A percentile compares a stretch with the other conserved stretches of the same genome.
These are phyloP conservation scores for Chironomus tepperi DNA, from an alignment of 1,140 invertebrate genomes.

Conservation along the genomic window DNA sequence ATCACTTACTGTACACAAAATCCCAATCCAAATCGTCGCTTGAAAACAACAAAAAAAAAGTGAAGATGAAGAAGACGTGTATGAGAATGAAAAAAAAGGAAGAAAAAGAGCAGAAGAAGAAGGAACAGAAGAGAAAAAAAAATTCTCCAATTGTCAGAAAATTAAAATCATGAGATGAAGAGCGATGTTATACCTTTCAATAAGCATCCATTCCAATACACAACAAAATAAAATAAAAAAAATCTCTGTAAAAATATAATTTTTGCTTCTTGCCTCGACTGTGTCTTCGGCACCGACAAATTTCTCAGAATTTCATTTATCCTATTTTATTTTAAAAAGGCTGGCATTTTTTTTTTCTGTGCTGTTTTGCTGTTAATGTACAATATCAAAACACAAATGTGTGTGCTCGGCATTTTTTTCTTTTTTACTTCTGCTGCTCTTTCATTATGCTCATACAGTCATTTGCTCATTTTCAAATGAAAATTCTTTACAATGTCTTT, in stretches of 20 bases:
- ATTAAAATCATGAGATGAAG: not conserved
- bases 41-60: too few relatives aligned
- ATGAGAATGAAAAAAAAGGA: too few relatives aligned
- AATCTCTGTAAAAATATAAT: too few relatives aligned
- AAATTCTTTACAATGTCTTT: too few relatives aligned
- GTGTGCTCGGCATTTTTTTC: too few relatives aligned
- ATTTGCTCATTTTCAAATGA: too few relatives aligned
- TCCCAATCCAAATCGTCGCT: not conserved
- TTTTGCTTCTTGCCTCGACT: too few relatives aligned
- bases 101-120: too few relatives aligned
- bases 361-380: not conserved
- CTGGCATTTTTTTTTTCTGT: not conserved
- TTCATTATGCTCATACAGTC: too few relatives aligned
- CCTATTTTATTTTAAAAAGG: not conserved
- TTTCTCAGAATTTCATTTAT: conserved; percentile 10
- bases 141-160: conserved; percentile 3
- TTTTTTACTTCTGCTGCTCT: too few relatives aligned
- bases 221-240: not conserved
- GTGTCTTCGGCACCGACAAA: conserved; percentile 15
- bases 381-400: not conserved
- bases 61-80: too few relatives aligned
- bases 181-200: not conserved
- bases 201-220: not conserved
- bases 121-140: not conserved
- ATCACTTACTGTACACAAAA: conserved; percentile 1